Base-by-base conservation (phyloP, 2,888 invertebrate species). In the Halictus quadricinctus region DNA sequence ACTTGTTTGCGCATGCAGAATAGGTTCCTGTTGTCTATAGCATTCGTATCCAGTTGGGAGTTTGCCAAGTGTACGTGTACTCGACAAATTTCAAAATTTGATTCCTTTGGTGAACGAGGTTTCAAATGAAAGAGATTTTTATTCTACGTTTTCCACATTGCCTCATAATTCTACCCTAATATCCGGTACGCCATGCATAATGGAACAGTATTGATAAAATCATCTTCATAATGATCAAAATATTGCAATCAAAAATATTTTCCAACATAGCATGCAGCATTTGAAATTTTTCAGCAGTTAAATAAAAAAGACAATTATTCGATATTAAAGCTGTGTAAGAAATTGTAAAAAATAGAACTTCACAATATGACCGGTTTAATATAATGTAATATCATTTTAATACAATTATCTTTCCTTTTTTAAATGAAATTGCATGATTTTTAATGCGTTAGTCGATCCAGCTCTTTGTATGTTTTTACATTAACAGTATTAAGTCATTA, bases 11-110 rank as follows among this genome's bases (percentile, higher is more conserved):
- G 18, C 64, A 64, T 64, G 8, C 64, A 29, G 29, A 64, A 64
- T 64, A 15, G 29, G 29, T 29, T 29, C 15, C 64, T 8, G 29
- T 64, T 64, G 29, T 64, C 29, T 29, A 64, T 18, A 29, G 29
- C 29, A 64, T 29, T 64, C 29, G 29, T 7, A 25, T 13, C 64
- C 29, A 29, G 29, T 64, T 64, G 64, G 64, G 64, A 29, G 64
- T 15, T 64, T 64, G 64, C 64, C 64, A 64, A 64, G 64, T 64
- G 64, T n/a, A 64, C 64, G 29, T 29, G 64, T 64, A 29, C 64
- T 64, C 64, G 64, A 64, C 64, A 64, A 64, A 64, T 64, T 64
- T 64, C 18, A 64, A 64, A 64, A 64, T 64, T 64, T 64, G 64
- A 29, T 64, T 64, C 29, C 15, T 64, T 64, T 64, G 29, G 7